Conservation (phyloP, 2,113 vertebrate species). For the Actenoides lindsayi region DNA sequence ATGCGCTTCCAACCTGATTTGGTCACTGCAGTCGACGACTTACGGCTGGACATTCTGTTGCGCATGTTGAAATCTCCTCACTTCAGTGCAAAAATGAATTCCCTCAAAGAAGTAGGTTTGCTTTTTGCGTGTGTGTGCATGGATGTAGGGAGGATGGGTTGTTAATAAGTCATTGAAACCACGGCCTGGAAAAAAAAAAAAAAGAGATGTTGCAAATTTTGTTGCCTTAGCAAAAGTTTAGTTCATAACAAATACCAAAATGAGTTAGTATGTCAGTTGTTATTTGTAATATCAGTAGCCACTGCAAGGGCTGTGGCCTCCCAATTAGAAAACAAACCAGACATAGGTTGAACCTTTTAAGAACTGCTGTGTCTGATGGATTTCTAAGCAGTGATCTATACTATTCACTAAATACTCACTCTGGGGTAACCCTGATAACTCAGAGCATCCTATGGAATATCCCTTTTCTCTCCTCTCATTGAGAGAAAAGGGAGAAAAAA, state of each 20-base stretch:
- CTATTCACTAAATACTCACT: not conserved
- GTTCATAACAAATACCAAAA: not conserved
- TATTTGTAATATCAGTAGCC: not conserved
- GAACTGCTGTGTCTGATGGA: not conserved
- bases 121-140: not conserved
- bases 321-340: not conserved
- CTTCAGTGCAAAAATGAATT: conserved; percentile 99
- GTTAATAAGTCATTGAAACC: not conserved
- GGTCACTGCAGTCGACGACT: conserved; percentile 91
- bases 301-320: not conserved
- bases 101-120: conserved; percentile 92
- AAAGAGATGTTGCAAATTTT: not conserved
- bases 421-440: not conserved
- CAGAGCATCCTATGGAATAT: not conserved
- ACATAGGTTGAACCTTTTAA: not conserved
- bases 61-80: conserved; percentile 98
- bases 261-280: not conserved
- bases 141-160: not conserved
- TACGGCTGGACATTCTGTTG: conserved; percentile 92
- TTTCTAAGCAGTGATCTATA: not conserved
- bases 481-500: not conserved
- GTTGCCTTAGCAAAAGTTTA: not conserved
- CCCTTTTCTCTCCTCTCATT: not conserved
- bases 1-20: conserved; percentile 97
- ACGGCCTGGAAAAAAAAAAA: not conserved